Evolutionary conservation across 2,797 vertebrate genomes (phyloP).

Genomic region (Hyperoplus lanceolatus): DNA sequence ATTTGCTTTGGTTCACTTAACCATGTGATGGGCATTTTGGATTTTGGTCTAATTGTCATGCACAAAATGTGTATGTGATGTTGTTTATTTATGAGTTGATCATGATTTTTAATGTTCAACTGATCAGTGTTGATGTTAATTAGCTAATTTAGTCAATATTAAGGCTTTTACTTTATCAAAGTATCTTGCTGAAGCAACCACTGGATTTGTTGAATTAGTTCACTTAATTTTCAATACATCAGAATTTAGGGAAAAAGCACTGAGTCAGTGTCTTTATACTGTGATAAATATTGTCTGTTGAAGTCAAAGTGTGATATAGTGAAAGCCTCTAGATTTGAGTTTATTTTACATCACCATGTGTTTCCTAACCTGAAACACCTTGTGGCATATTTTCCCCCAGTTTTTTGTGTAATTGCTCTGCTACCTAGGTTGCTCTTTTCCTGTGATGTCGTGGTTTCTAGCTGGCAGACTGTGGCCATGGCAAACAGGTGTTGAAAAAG

Average conservation of each 20-base stretch:
- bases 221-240: neutral
- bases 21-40: neutral
- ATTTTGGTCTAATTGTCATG: conserved; percentile 19
- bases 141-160: conserved; percentile 1
- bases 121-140: conserved; percentile 10
- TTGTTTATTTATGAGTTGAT: conserved; percentile 40
- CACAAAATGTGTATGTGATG: conserved; percentile 30
- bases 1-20: neutral
- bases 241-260: too few relatives aligned
- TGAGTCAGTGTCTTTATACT: neutral
- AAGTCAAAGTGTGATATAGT: neutral
- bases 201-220: conserved; percentile 9
- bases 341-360: neutral
- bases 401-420: conserved; percentile 28
- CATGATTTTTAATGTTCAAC: conserved; percentile 24
- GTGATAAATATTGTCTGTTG: conserved; percentile 6
- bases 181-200: conserved; percentile 8
- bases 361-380: neutral
- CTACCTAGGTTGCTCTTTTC: conserved; percentile 26
- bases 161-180: neutral
- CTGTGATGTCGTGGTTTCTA: conserved; percentile 10
- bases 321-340: neutral
- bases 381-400: conserved; percentile 11
- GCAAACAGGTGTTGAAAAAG: conserved; percentile 7
- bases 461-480: conserved; percentile 6